Evolutionary conservation across 1,140 invertebrate species (phyloP), one percentile per base, ranked within the genome.

Genomic region (Psix sp.): DNA sequence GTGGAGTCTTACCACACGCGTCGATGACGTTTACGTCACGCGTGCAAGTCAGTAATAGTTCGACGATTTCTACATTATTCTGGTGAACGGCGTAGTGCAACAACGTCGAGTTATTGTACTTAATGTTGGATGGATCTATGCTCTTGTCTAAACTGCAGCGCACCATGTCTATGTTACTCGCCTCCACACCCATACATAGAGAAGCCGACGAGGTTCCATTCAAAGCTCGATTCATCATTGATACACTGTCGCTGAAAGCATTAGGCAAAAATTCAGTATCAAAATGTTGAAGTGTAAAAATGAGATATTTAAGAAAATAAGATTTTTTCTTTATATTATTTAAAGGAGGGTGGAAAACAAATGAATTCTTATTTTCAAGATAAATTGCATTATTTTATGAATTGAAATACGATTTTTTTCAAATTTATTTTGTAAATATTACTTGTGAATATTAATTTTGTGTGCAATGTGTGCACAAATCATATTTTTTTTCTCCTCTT

Each of bases 21-120:
- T 60, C 54, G 0, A 18, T 0, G 0, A 48, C 48, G 13, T 70
- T 62, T 0, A 70, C 13, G 16, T 62, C 17, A n/a, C 38, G 52
- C 5, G 48, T 24, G 11, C 11, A 60, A 0, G 40, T 10, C 7
- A 70, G 11, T 1, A 70, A 17, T 4, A n/a, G n/a, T 24, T 70
- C 36, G 5, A 60, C 26, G 1, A 70, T 60, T 9, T 70, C 66
- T 0, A 36, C n/a, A 13, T 62, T 62, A 11, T 54, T 70, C 14
- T 57, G 31, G 1, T 11, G 2, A 3, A 70, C 18, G 3, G 56
- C 46, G n/a, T 14, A 48, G 10, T 70, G 56, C 0, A 70, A 18
- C 3, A 70, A 15, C 4, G 66, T 54, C 9, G 43, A 66, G 21
- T 2, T 21, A 9, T 49, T 56, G 11, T 66, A 49, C 11, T 18